Base-by-base conservation (phyloP, 2,888 invertebrate genomes). In the Lasioglossum marginatum region DNA sequence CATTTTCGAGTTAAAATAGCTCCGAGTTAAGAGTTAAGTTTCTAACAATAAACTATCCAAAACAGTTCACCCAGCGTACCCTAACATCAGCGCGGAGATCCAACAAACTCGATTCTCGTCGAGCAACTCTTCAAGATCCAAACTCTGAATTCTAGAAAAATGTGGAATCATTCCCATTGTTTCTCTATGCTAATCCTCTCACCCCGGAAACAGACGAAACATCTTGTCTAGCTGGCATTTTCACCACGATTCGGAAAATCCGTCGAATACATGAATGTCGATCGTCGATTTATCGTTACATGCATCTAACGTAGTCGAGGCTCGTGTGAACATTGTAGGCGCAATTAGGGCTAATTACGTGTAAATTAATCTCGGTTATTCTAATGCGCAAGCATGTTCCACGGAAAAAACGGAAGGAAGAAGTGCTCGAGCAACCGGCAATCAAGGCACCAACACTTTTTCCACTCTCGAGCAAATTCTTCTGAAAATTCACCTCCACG, bases 291-390 rank as follows among this genome's bases (percentile, higher is more conserved):
- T 40, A 70, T 40, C 70, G 57, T 40, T n/a, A 0, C 23, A 1
- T 0, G 70, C 0, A 70, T 70, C 70, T 40, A 40, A n/a, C n/a
- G 70, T 1, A 12, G 10, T 37, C 37, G 40, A 40, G 40, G n/a
- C 12, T 70, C 37, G n/a, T 40, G 40, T n/a, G 70, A 40, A 70
- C 70, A 40, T 70, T 40, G 70, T 70, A n/a, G n/a, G 40, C n/a
- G 70, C 40, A 70, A 70, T 70, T 70, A 70, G 40, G 40, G 23
- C 40, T 70, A 70, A 70, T 70, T 40, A 70, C 34, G 37, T 40
- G 23, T 16, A 70, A 70, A 70, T 70, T 40, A 37, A 70, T 70
- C 40, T n/a, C 31, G 63, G 31, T 63, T 63, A 16, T 63, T 63
- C 63, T 19, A 63, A 37, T 19, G 23, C 68, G 66, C 34, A 2